Conservation (phyloP, 2,888 invertebrate species). For the Drosophila neonasuta region DNA sequence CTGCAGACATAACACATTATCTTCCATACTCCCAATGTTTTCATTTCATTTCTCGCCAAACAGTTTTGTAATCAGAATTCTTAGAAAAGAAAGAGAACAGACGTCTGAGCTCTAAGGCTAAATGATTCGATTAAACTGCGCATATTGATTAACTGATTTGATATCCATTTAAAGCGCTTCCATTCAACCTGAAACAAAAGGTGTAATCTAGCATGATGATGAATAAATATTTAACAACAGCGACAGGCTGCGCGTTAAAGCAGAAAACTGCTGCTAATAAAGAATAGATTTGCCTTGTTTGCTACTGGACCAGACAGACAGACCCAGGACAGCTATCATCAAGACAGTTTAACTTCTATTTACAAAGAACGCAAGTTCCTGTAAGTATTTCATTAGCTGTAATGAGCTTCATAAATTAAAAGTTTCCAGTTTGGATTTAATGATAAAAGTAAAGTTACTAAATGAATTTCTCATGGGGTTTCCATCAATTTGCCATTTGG, state of each 20-base stretch:
- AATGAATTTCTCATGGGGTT: constrained; percentile 30
- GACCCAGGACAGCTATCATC: too few species aligned
- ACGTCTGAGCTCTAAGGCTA: constrained; percentile 12
- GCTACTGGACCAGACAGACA: not conserved
- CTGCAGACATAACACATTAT: constrained; percentile 8
- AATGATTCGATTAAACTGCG: constrained; percentile 29
- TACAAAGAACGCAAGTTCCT: not conserved
- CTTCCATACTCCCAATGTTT: not conserved
- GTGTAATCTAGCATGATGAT: constrained; percentile 31
- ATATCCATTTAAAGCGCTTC: constrained; percentile 32
- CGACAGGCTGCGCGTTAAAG: constrained; percentile 20
- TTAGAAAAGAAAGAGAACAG: not conserved
- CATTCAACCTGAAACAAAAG: constrained; percentile 39
- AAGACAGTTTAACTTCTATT: not conserved
- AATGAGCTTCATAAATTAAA: constrained; percentile 27
- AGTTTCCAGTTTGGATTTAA: constrained; percentile 4
- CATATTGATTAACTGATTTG: constrained; percentile 49
- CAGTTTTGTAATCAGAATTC: not conserved
- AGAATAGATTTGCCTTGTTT: constrained; percentile 15
- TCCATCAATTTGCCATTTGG: constrained; percentile 14
- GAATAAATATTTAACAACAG: constrained; percentile 26
- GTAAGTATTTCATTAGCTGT: constrained; percentile 14
- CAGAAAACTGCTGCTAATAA: constrained; percentile 32
- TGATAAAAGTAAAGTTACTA: constrained; percentile 24
- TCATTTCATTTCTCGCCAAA: not conserved